These are phyloP conservation scores for Cylas formicarius DNA, from an alignment of 1,140 invertebrate species.

Conservation along the genomic window DNA sequence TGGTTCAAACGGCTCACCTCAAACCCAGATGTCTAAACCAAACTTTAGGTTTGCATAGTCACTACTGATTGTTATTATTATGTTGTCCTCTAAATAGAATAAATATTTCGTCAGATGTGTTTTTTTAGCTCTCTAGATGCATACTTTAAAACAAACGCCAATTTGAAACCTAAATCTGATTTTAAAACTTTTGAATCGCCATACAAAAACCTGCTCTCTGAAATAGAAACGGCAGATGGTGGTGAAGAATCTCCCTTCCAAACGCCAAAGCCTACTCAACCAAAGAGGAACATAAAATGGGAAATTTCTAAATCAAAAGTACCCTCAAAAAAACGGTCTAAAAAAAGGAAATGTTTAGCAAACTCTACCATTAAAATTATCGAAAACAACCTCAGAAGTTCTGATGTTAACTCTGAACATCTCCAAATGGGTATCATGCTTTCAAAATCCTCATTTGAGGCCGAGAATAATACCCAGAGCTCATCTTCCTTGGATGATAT, in stretches of 20 bases:
- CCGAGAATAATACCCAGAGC: conserved; percentile 25
- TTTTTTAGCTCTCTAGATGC: background rate
- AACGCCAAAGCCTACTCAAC: background rate
- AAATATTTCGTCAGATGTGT: background rate
- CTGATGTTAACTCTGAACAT: conserved; percentile 48
- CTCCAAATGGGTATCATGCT: conserved; percentile 50
- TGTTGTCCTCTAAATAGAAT: background rate
- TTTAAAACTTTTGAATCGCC: conserved; percentile 20
- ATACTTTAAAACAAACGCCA: background rate
- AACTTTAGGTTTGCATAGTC: conserved; percentile 23
- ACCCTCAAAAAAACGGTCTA: conserved; percentile 8
- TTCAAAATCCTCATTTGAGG: conserved; percentile 44
- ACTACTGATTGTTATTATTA: background rate
- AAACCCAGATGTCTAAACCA: conserved; percentile 24
- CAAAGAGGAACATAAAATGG: conserved; percentile 12
- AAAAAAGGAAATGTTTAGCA: conserved; percentile 7
- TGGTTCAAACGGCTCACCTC: conserved; percentile 27
- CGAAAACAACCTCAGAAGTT: conserved; percentile 23
- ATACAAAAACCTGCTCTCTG: conserved; percentile 21
- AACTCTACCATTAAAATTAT: conserved; percentile 24
- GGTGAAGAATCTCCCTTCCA: conserved; percentile 1
- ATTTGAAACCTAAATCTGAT: conserved; percentile 1
- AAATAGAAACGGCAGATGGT: conserved; percentile 11
- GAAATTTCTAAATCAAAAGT: background rate
- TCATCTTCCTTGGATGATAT: conserved; percentile 6